Conservation (phyloP, 2,888 invertebrate species). For the Leistus spinibarbis region DNA sequence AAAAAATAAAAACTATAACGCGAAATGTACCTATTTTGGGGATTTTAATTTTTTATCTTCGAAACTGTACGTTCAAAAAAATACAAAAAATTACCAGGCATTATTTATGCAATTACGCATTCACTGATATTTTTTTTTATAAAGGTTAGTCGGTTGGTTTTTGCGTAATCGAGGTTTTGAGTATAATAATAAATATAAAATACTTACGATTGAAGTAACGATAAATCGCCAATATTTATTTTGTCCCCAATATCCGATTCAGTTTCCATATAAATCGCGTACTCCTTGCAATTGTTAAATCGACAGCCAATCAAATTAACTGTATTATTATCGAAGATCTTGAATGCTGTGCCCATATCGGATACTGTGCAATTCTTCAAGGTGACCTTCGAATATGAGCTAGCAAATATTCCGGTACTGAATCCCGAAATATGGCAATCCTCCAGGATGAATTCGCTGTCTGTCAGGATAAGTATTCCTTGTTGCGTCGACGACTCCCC, state of each 20-base stretch:
- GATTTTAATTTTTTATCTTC: no score
- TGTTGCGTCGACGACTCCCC: slow-evolving; percentile 61
- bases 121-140: no score
- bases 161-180: no score
- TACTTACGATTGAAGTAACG: slow-evolving; percentile 51
- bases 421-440: slow-evolving; percentile 61
- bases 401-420: slow-evolving; percentile 60
- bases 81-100: no score
- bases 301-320: slow-evolving; percentile 52
- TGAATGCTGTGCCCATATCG: slow-evolving; percentile 52
- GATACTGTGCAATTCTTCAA: slow-evolving; percentile 52
- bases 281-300: slow-evolving; percentile 58
- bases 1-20: slow-evolving; percentile 31
- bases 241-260: slow-evolving; percentile 48
- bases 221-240: slow-evolving; percentile 48
- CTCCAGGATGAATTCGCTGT: slow-evolving; percentile 56
- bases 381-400: slow-evolving; percentile 54
- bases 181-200: slow-evolving; percentile 19
- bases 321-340: slow-evolving; percentile 57
- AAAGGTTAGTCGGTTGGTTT: no score
- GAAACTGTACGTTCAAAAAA: no score
- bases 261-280: slow-evolving; percentile 61
- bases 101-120: no score
- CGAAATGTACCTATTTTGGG: no score
- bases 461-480: slow-evolving; percentile 60